Evolutionary conservation across 2,113 vertebrate species (phyloP), one percentile per base, ranked within the genome.

Genomic region (Phylloscopus whistleri): DNA sequence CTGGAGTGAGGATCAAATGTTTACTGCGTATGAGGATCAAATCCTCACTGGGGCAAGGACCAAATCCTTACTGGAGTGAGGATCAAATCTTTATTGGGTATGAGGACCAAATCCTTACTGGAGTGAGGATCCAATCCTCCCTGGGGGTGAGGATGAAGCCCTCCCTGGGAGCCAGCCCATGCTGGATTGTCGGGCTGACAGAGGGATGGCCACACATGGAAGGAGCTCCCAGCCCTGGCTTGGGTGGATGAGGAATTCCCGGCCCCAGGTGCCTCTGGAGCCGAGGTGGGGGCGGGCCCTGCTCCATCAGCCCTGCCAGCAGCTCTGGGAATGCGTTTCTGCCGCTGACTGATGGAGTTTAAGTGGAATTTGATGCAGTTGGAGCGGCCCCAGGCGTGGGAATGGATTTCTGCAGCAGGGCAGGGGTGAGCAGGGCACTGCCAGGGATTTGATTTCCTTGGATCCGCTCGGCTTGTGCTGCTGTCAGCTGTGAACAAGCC

Each of bases 401-500:
- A 51, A 90, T 33, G 3, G 52, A 14, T 48, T 59, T 30, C 31
- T 76, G 79, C 56, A 87, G 83, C 82, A n/a, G 76, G 1, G 59
- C 51, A 21, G 39, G 48, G 74, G 51, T 80, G 80, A 92, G 4
- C 88, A 26, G 90, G 35, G 85, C 52, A 22, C 76, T 88, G 90
- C 48, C 77, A 80, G n/a, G 72, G 66, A 46, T 88, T 74, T 6
- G 55, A 18, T 78, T 88, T 44, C 90, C 88, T 74, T 44, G 94
- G 82, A 60, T 59, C 77, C 19, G 4, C 87, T 95, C 13, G 74
- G 91, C 85, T 87, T 16, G 72, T 20, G 41, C 80, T 86, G 59
- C 79, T 96, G 58, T 69, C 96, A 93, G 81, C 88, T 86, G 41
- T 49, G 41, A 92, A 77, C 66, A 55, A 91, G 87, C 67, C 28